These are phyloP conservation scores for Clarias laeviceps DNA, from an alignment of 2,797 vertebrate genomes.

Conservation along the genomic window DNA sequence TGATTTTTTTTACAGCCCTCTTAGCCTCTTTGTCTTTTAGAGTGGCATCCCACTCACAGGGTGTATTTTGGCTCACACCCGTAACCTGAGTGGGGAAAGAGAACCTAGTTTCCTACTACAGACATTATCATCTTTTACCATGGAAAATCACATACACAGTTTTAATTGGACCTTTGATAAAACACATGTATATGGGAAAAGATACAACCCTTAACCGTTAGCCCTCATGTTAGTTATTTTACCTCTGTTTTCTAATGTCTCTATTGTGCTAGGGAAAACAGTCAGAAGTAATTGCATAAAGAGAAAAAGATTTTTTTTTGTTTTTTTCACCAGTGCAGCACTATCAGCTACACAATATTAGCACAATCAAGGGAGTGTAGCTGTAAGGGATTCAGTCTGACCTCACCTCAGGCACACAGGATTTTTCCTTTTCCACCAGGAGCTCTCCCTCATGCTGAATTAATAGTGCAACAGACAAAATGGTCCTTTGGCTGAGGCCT, in stretches of 20 bases:
- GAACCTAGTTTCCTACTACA: background rate
- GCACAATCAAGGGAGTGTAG: background rate
- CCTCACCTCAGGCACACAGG: background rate
- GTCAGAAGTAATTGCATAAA: background rate
- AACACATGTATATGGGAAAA: background rate
- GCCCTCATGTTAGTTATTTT: too few relatives aligned
- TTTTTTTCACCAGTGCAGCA: background rate
- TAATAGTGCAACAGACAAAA: conserved; percentile 9
- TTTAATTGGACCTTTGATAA: background rate
- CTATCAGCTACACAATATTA: background rate
- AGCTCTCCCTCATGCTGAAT: background rate
- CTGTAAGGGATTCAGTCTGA: background rate
- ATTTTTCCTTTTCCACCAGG: background rate
- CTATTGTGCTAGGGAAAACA: background rate
- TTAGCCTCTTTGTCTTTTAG: background rate
- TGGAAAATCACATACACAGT: background rate
- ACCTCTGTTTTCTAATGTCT: background rate
- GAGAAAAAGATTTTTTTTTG: background rate
- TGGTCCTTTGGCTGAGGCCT: background rate
- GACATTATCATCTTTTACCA: background rate
- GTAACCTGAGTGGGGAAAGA: background rate
- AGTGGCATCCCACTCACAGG: background rate
- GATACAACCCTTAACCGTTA: background rate
- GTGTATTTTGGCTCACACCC: background rate
- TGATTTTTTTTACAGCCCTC: background rate